phyloP scores from a whole-genome alignment of 1,140 invertebrate genomes.

The Lordiphosa collinella region DNA sequence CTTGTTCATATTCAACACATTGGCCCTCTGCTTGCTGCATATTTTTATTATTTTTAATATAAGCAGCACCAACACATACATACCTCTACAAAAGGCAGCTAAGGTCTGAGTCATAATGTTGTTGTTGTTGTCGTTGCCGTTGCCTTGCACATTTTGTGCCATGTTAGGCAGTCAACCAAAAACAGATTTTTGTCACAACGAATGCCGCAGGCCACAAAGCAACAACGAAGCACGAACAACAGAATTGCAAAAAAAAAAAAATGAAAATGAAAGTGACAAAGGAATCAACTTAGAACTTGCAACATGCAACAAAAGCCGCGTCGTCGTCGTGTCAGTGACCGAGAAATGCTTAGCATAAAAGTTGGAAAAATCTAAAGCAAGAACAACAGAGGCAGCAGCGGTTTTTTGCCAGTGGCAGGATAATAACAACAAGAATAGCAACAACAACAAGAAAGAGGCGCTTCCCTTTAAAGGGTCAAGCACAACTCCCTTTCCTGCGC shows the following conservation, averaged over 20 bases:
- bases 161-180: slow-evolving; percentile 65
- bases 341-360: slow-evolving; percentile 66
- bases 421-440: slow-evolving; percentile 53
- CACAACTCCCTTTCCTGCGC: slow-evolving; percentile 10
- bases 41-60: too few species aligned
- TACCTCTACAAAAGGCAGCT: too few species aligned
- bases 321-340: slow-evolving; percentile 65
- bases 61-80: too few species aligned
- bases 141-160: slow-evolving; percentile 41
- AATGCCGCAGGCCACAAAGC: slow-evolving; percentile 49
- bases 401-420: slow-evolving; percentile 61
- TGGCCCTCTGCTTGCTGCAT: too few species aligned
- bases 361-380: slow-evolving; percentile 42
- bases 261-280: slow-evolving; percentile 28
- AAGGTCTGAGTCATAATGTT: not conserved
- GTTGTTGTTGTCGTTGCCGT: too few species aligned
- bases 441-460: slow-evolving; percentile 27
- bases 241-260: slow-evolving; percentile 15
- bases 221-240: slow-evolving; percentile 26
- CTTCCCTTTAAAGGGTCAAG: slow-evolving; percentile 22
- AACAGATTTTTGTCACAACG: slow-evolving; percentile 67
- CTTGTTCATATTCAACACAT: too few species aligned
- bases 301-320: slow-evolving; percentile 59
- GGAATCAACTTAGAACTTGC: slow-evolving; percentile 55
- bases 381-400: slow-evolving; percentile 11